A percentile compares a stretch with the other conserved stretches of the same genome.
Conservation (phyloP, 2,888 invertebrate species). For the Zele albiditarsus region DNA sequence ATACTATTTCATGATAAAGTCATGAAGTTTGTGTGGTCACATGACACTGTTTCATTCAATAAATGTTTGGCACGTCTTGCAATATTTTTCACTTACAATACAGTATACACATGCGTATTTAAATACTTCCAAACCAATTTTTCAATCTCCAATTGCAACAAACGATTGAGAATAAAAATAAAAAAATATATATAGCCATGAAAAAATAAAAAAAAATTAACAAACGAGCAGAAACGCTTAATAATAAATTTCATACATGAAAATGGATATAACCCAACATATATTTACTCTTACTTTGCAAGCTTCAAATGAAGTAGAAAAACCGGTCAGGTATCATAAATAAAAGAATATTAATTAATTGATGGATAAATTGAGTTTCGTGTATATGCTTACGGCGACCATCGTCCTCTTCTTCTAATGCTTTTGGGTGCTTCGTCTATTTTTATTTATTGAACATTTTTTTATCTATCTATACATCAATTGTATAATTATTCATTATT, state of each 20-base stretch:
- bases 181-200: neutral
- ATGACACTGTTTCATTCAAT: neutral
- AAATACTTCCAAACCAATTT: neutral
- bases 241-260: neutral
- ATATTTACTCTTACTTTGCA: neutral
- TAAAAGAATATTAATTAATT: conserved; percentile 13
- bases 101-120: neutral
- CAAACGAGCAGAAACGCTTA: neutral
- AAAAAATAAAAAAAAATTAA: neutral
- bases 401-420: conserved; percentile 19
- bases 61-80: conserved; percentile 17
- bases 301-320: conserved; percentile 2
- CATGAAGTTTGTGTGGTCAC: conserved; percentile 13
- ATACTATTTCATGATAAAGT: neutral
- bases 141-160: neutral
- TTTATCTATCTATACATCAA: neutral
- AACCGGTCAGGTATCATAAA: conserved; percentile 3
- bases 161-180: conserved; percentile 1
- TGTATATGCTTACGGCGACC: conserved; percentile 25
- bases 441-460: neutral
- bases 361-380: conserved; percentile 2
- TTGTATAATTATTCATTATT: neutral
- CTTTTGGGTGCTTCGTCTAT: conserved; percentile 22
- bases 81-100: neutral
- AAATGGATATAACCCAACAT: neutral